These are phyloP conservation scores for Australoheros facetus DNA, from an alignment of 2,797 vertebrate species.

Conservation along the genomic window DNA sequence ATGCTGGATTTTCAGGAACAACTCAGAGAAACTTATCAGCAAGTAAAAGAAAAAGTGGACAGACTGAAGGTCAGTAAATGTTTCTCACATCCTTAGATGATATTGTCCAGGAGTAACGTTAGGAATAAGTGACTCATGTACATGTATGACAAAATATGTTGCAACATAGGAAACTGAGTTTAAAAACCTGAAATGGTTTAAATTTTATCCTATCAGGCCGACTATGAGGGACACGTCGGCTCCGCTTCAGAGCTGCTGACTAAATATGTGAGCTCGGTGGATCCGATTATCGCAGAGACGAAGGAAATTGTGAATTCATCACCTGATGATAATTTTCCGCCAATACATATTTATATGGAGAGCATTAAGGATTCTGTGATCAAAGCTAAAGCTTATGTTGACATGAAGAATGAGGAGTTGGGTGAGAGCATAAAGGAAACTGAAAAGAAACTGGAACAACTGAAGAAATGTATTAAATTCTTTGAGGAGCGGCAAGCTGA, in stretches of 20 bases:
- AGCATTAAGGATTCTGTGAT: not conserved
- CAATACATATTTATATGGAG: not conserved
- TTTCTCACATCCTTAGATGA: no score
- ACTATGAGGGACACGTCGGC: not conserved
- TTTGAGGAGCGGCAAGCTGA: not conserved
- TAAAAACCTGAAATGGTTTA: not conserved
- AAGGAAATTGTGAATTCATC: not conserved
- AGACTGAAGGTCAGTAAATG: no score
- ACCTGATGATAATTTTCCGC: not conserved
- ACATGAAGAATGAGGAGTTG: not conserved
- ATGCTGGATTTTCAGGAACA: no score
- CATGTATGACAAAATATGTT: no score
- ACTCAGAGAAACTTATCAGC: no score
- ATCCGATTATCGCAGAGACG: fast-evolving
- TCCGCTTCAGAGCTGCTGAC: not conserved
- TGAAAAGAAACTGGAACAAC: not conserved
- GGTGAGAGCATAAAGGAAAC: not conserved
- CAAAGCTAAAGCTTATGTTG: not conserved
- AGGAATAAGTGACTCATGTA: no score
- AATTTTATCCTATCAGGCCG: not conserved
- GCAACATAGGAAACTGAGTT: not conserved
- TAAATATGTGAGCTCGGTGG: not conserved
- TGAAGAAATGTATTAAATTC: not conserved
- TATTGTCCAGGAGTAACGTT: no score
- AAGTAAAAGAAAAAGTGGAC: no score